phyloP scores from a whole-genome alignment of 2,797 vertebrate genomes.

The Discoglossus pictus region DNA sequence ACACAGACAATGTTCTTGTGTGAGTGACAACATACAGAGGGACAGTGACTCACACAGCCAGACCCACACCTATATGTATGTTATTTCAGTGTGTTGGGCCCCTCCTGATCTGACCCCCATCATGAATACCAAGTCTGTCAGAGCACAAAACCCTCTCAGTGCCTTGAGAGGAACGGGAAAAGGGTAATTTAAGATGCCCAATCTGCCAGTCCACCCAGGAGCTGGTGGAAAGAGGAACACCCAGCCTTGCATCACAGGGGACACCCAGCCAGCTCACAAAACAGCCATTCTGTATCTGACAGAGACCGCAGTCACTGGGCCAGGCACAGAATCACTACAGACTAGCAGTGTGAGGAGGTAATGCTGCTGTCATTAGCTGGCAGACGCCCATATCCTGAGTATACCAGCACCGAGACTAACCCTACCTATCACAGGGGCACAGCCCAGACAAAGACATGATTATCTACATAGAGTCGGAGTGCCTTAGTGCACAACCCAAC shows the following conservation, averaged over 20 bases:
- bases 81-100: constrained; percentile 24
- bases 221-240: constrained; percentile 43
- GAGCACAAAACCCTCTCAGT: constrained; percentile 44
- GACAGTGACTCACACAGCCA: constrained; percentile 21
- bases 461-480: no score
- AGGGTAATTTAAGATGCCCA: constrained; percentile 48
- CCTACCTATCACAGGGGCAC: no score
- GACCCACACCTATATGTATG: constrained; percentile 20
- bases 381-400: constrained; percentile 5
- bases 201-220: constrained; percentile 32
- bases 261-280: constrained; percentile 38
- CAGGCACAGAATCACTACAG: no score
- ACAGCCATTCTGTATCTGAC: constrained; percentile 21
- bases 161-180: constrained; percentile 41
- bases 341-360: constrained; percentile 22
- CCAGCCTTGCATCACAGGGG: constrained; percentile 17
- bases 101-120: constrained; percentile 26
- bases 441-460: background rate
- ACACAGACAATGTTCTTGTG: background rate
- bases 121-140: constrained; percentile 40
- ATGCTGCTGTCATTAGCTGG: constrained; percentile 28
- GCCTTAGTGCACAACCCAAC: no score
- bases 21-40: constrained; percentile 10
- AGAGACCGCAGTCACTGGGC: background rate
- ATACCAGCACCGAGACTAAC: background rate